These are phyloP conservation scores for Neoascia interrupta DNA, from an alignment of 2,888 invertebrate species.

Conservation along the genomic window DNA sequence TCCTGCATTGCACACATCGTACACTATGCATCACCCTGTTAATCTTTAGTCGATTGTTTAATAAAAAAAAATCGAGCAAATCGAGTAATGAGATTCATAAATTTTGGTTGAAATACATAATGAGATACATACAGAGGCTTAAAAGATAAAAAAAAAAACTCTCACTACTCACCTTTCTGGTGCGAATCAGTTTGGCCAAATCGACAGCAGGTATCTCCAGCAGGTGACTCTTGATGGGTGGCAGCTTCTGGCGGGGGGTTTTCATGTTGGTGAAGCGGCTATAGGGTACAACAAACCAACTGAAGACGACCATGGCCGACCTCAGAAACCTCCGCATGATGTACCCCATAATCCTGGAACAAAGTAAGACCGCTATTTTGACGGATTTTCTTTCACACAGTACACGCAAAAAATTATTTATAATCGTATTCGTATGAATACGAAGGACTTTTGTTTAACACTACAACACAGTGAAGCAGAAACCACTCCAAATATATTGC, in stretches of 20 bases:
- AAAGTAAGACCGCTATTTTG: constrained; percentile 79
- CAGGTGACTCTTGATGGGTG: constrained; percentile 84
- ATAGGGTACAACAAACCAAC: constrained; percentile 82
- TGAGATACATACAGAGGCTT: background rate
- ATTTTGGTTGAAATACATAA: no score
- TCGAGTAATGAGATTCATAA: background rate
- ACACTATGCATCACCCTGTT: constrained; percentile 21
- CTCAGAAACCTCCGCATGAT: constrained; percentile 82
- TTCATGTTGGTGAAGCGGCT: constrained; percentile 80
- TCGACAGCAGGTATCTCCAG: constrained; percentile 86
- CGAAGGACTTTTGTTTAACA: background rate
- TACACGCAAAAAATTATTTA: constrained; percentile 56
- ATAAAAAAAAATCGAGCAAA: background rate
- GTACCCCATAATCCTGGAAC: constrained; percentile 83
- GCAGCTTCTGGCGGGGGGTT: constrained; percentile 82
- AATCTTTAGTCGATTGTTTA: constrained; percentile 26
- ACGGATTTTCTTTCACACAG: constrained; percentile 72
- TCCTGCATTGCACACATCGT: constrained; percentile 48
- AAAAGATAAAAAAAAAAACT: constrained; percentile 3
- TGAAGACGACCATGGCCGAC: constrained; percentile 82
- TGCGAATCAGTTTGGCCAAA: constrained; percentile 86
- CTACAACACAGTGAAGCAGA: constrained; percentile 33
- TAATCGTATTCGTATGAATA: background rate
- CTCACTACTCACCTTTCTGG: constrained; percentile 82
- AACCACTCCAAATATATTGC: constrained; percentile 42